Evolutionary conservation across 2,113 vertebrate genomes (phyloP), one percentile per base, ranked within the genome.

Genomic region (Regulus satrapa): DNA sequence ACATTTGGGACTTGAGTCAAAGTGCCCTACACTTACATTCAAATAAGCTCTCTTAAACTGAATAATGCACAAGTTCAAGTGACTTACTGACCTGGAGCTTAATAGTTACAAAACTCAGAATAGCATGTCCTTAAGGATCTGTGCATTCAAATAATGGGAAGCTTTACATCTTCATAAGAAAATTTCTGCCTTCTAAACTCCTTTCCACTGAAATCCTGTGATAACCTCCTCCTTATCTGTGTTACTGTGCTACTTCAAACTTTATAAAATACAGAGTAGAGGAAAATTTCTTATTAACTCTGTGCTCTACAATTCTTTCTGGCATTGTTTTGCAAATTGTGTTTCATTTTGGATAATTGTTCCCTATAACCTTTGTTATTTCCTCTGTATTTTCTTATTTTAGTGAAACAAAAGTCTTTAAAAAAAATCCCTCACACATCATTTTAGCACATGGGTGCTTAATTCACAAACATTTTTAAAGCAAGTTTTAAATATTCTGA

Each of bases 341-440:
- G 1, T 31, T 85, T 41, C 0, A 0, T 32, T 81, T 51, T 46
- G 16, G 25, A 58, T 6, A n/a, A 43, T 19, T 71, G 9, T 7
- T 78, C 16, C 32, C 17, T 28, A 21, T 3, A 45, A 1, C 10
- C 6, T 73, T 28, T 6, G 19, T 12, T 11, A 69, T n/a, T 63
- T 55, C 48, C 45, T 17, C 18, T 3, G 0, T 41, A 64, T 66
- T 64, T 32, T 29, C 32, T 17, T 40, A 45, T 2, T 9, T 20
- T 32, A 49, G 8, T 51, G 41, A 81, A 68, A 38, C 4, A 26
- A 90, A 67, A 10, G 10, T 23, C 24, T 38, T 24, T 4, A 51
- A 14, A 36, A 62, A 18, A 8, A n/a, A 29, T 5, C 1, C 1
- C 17, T 7, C 18, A 52, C 15, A 34, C 6, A 62, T 21, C 26